These are phyloP conservation scores for Augochlorella aurata DNA, from an alignment of 2,888 invertebrate genomes.

Conservation along the genomic window DNA sequence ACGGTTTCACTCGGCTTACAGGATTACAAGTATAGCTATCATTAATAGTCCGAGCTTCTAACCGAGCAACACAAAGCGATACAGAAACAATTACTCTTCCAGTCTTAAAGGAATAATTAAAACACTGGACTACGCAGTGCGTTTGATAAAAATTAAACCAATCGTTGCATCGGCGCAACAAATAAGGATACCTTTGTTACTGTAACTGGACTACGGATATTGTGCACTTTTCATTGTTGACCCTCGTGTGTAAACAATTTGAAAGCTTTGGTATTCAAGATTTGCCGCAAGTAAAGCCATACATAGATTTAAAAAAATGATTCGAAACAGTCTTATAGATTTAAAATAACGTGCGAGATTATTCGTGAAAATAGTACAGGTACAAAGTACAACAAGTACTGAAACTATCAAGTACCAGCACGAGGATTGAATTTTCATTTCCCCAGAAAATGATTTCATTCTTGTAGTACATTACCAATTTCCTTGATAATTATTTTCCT, in stretches of 20 bases:
- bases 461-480: not conserved
- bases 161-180: not conserved
- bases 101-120: not conserved
- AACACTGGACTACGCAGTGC: not conserved
- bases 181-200: not conserved
- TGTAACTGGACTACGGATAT: slow-evolving; percentile 1
- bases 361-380: not conserved
- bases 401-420: not conserved
- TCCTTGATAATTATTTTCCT: not conserved
- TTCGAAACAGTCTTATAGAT: too few relatives aligned
- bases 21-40: not conserved
- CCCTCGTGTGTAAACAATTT: too few relatives aligned
- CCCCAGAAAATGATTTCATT: not conserved
- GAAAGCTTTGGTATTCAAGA: too few relatives aligned
- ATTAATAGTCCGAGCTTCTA: not conserved
- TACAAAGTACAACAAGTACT: not conserved
- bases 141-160: not conserved
- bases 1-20: not conserved
- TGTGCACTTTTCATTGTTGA: not conserved
- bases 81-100: not conserved
- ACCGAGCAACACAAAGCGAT: not conserved
- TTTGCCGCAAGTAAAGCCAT: too few relatives aligned
- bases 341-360: too few relatives aligned
- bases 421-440: not conserved
- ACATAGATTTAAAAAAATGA: too few relatives aligned